Evolutionary conservation across 2,888 invertebrate genomes (phyloP), one percentile per base, ranked within the genome.

Genomic region (Reticulitermes lucifugus): DNA sequence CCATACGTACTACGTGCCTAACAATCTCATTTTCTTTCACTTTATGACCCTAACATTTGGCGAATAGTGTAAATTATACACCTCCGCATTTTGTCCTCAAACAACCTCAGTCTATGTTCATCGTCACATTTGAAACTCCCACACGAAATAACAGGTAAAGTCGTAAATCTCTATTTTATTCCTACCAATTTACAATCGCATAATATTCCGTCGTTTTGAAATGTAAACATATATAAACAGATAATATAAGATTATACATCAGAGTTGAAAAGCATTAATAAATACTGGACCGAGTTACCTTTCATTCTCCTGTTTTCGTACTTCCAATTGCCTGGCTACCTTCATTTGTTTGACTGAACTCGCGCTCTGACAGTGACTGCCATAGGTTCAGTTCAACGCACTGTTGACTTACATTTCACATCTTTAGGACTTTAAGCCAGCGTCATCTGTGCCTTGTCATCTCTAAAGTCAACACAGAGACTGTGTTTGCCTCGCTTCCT

Each of bases 381-480:
- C 55, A 18, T 1, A 1, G 55, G 55, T 18, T 21, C 46, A n/a
- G 12, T 7, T 6, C 51, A 46, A 22, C 73, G 55, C 51, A 51
- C 35, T 84, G 84, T 84, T 84, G 80, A 80, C 84, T 25, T 65
- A 71, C 80, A 79, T 73, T 80, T 70, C 84, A 70, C 73, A 59
- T 83, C 83, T 82, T 35, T 77, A 65, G 41, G 77, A 73, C 85
- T 83, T 83, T 85, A 85, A 77, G 77, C 85, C 46, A 60, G 51
- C n/a, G 25, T 65, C 65, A 65, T 65, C 65, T 65, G 65, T 65
- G 65, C 84, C 79, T 41, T 81, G 81, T 81, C 81, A 81, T 81
- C 70, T 70, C 55, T 70, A 81, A 65, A 81, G 81, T 81, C 65
- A 81, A 81, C 81, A 81, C 35, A 25, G 65, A 81, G 65, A 29